These are phyloP conservation scores for Globicephala melas DNA, from an alignment of 2,113 vertebrate species.

Conservation along the genomic window DNA sequence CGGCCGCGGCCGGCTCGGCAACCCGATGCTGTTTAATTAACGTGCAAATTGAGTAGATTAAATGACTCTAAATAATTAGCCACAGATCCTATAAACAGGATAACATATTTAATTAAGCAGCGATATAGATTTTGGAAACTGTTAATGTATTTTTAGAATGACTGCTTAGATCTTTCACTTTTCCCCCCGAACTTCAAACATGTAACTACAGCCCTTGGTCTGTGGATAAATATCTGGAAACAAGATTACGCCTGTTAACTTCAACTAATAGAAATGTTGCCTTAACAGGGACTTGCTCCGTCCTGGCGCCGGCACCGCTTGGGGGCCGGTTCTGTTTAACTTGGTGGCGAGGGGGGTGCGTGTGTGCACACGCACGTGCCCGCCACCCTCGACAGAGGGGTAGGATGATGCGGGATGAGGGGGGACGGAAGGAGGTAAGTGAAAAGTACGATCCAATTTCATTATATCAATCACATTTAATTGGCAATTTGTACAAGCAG, in stretches of 20 bases:
- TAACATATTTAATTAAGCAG: conserved; percentile 94
- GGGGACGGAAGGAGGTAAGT: conserved; percentile 80
- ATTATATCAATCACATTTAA: conserved; percentile 94
- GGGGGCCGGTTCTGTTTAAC: background rate
- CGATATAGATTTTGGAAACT: conserved; percentile 89
- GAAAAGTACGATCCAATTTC: conserved; percentile 90
- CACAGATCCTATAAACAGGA: conserved; percentile 93
- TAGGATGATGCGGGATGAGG: background rate
- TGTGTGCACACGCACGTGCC: background rate
- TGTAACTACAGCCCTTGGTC: conserved; percentile 53
- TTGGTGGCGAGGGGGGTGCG: background rate
- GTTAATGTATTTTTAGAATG: conserved; percentile 84
- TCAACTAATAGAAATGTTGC: conserved; percentile 65
- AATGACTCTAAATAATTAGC: conserved; percentile 98
- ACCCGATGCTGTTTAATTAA: conserved; percentile 92
- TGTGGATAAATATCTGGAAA: conserved; percentile 72
- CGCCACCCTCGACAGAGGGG: background rate
- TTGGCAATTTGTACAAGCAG: conserved; percentile 93
- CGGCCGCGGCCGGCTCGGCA: conserved; percentile 72
- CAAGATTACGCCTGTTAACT: conserved; percentile 72
- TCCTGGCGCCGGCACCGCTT: background rate
- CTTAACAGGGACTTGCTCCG: conserved; percentile 20
- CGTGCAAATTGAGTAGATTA: conserved; percentile 97
- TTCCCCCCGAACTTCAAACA: conserved; percentile 78
- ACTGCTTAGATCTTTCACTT: conserved; percentile 78